Percentiles rank a stretch among this genome's conserved stretches.
Evolutionary conservation across 1,140 invertebrate species (phyloP).

Genomic region (Parapsyche elsis): DNA sequence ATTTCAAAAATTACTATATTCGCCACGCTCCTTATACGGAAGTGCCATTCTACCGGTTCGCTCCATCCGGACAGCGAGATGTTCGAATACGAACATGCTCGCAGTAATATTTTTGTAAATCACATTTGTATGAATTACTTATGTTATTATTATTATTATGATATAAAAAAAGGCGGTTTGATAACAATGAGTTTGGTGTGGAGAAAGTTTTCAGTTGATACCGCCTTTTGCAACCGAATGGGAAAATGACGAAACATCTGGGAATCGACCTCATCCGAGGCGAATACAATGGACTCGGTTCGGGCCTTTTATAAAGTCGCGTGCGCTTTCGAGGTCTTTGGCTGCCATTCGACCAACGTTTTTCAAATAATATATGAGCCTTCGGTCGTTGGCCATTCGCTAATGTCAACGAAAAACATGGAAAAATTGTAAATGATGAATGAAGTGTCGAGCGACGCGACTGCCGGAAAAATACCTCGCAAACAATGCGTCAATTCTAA

Average conservation of each 20-base stretch:
- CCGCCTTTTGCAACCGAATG: conserved; percentile 30
- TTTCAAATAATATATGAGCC: neutral
- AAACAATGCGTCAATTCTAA: no score
- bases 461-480: no score
- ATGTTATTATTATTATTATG: no score
- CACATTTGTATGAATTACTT: no score
- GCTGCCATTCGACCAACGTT: neutral
- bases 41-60: neutral
- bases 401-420: no score
- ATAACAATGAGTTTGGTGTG: conserved; percentile 18
- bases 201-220: conserved; percentile 37
- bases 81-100: no score
- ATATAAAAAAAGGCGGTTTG: neutral
- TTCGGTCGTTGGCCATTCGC: neutral
- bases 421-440: no score
- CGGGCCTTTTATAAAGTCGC: conserved; percentile 19
- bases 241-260: conserved; percentile 45
- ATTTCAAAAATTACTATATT: neutral
- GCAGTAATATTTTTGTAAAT: no score
- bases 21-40: conserved; percentile 13
- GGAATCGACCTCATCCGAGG: conserved; percentile 24
- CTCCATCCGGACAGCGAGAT: no score
- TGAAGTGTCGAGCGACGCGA: no score
- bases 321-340: conserved; percentile 36
- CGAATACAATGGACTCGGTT: conserved; percentile 26